Conservation (phyloP, 2,888 invertebrate genomes). For the Melanotus villosus region DNA sequence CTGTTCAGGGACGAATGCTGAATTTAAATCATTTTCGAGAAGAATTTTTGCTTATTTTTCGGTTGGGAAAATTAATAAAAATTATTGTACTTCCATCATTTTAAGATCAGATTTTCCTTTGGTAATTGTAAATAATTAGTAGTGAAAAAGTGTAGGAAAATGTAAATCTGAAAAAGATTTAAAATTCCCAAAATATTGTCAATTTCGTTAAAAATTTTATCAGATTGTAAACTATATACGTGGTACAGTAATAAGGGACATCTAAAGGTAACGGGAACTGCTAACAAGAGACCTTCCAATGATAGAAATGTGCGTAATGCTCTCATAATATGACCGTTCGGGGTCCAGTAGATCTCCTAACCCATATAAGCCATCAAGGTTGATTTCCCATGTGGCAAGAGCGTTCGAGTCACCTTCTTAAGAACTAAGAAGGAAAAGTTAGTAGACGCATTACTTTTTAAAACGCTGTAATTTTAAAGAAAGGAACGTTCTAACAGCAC, state of each 20-base stretch:
- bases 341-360: conserved; percentile 58
- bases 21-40: too few species aligned
- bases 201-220: conserved; percentile 17
- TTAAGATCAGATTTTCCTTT: too few species aligned
- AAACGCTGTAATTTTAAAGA: conserved; percentile 44
- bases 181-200: neutral
- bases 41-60: too few species aligned
- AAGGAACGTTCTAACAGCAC: conserved; percentile 23
- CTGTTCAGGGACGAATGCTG: too few species aligned
- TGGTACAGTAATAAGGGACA: conserved; percentile 8
- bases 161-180: neutral
- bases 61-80: too few species aligned
- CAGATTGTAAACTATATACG: conserved; percentile 12
- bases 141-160: too few species aligned
- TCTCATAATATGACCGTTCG: conserved; percentile 56
- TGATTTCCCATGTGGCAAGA: conserved; percentile 59
- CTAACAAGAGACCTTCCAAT: conserved; percentile 37
- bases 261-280: conserved; percentile 21
- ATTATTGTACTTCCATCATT: too few species aligned
- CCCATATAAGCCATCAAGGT: conserved; percentile 57
- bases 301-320: conserved; percentile 56
- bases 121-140: too few species aligned
- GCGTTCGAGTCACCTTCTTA: conserved; percentile 47
- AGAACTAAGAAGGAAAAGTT: conserved; percentile 42
- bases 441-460: conserved; percentile 44